Conservation (phyloP, 1,140 invertebrate species). For the Euborellia annulipes region DNA sequence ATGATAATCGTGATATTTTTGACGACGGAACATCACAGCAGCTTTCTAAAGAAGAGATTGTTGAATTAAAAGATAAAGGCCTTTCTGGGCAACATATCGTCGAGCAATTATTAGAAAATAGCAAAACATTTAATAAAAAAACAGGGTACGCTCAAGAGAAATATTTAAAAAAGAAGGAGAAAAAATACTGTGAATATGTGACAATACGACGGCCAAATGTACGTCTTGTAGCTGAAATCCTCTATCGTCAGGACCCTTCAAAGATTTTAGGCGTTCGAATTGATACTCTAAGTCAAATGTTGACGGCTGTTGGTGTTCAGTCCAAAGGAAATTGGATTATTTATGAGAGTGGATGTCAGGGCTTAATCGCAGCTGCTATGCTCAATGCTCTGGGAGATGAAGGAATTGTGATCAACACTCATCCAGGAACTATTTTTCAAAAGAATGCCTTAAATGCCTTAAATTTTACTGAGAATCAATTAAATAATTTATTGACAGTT, state of each 20-base stretch:
- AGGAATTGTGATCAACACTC: constrained; percentile 55
- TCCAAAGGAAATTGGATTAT: constrained; percentile 52
- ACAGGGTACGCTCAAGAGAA: constrained; percentile 89
- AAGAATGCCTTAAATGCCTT: constrained; percentile 59
- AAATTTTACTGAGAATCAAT: constrained; percentile 52
- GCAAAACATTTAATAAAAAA: constrained; percentile 68
- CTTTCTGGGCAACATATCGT: constrained; percentile 68
- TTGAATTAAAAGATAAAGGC: constrained; percentile 53
- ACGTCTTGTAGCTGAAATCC: constrained; percentile 56
- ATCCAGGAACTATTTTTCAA: constrained; percentile 60
- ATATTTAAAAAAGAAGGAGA: constrained; percentile 85
- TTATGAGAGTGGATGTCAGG: constrained; percentile 74
- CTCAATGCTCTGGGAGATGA: constrained; percentile 50
- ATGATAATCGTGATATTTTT: constrained; percentile 69
- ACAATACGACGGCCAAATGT: constrained; percentile 59
- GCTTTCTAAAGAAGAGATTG: constrained; percentile 66
- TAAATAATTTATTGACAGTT: constrained; percentile 44
- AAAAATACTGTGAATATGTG: constrained; percentile 71
- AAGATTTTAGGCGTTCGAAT: constrained; percentile 67
- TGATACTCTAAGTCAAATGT: constrained; percentile 75
- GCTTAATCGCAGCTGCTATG: constrained; percentile 65
- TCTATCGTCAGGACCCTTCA: constrained; percentile 53
- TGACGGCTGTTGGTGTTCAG: constrained; percentile 64
- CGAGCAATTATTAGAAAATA: constrained; percentile 73
- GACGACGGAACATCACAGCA: constrained; percentile 78